Evolutionary conservation across 2,797 vertebrate species (phyloP), one percentile per base, ranked within the genome.

Genomic region (Gymnoscopelus braueri): DNA sequence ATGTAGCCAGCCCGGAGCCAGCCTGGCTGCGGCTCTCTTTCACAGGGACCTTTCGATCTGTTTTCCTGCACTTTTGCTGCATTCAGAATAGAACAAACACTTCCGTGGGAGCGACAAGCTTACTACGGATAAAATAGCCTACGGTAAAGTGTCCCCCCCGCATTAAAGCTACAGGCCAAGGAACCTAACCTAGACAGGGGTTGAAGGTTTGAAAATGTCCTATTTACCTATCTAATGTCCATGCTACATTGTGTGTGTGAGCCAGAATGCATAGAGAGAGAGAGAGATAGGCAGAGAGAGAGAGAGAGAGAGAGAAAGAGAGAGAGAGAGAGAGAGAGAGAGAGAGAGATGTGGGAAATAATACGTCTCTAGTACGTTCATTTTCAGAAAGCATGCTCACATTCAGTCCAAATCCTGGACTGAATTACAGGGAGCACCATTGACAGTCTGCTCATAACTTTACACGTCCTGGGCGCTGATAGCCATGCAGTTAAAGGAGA

Each of bases 181-280:
- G 13, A 19, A 53, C 47, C 39, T 53, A 23, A 19, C 11, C 15
- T 39, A 44, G 44, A 47, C 47, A 26, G 39, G n/a, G 65, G 15
- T 11, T 19, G 2, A 26, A 49, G 9, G 44, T 57, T 49, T 51
- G 48, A 77, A 71, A 64, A 55, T 3, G 26, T 64, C 51, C 51
- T 51, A 10, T 4, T 59, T 24, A 39, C 35, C 35, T 26, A 26
- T 65, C 24, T 64, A 35, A 19, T 23, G 9, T 72, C 32, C n/a
- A 54, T 59, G 62, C 63, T 61, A 51, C 39, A 47, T 54, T 47
- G 55, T 60, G 54, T 59, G 15, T 56, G 47, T 50, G 69, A 67
- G 71, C n/a, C 15, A 14, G 8, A 7, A 54, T 62, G 51, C 60
- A 29, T 3, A 29, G 26, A 29, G 26, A 29, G 2, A 29, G 26